Conservation (phyloP, 2,888 invertebrate genomes). For the Prosapia bicincta region DNA sequence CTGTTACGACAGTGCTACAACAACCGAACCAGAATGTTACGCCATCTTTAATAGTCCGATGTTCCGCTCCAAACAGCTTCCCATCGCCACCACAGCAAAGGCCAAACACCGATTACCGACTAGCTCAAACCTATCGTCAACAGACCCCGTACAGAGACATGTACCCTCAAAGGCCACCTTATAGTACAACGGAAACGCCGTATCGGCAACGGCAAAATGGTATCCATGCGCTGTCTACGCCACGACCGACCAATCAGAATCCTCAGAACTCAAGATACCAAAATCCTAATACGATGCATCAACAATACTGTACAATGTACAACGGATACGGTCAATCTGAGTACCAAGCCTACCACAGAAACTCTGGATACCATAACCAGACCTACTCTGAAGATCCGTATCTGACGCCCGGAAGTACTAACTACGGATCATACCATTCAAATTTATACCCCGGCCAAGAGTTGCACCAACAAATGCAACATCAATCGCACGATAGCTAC, state of each 20-base stretch:
- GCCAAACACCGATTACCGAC: constrained; percentile 24
- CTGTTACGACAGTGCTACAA: constrained; percentile 35
- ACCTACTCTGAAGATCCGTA: constrained; percentile 27
- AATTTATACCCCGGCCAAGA: constrained; percentile 43
- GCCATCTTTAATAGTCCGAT: constrained; percentile 32
- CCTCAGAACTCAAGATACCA: constrained; percentile 18
- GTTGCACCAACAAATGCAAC: constrained; percentile 40
- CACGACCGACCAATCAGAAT: constrained; percentile 11
- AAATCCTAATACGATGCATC: constrained; percentile 29
- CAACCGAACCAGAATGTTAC: constrained; percentile 36
- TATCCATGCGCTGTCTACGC: constrained; percentile 17
- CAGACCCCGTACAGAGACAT: constrained; percentile 19
- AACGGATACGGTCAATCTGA: constrained; percentile 53
- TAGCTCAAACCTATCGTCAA: constrained; percentile 18
- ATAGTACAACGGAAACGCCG: constrained; percentile 15
- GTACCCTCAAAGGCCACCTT: constrained; percentile 25
- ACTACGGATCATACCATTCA: constrained; percentile 45
- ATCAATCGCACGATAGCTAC: constrained; percentile 46
- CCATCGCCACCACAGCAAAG: constrained; percentile 35
- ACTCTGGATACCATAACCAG: constrained; percentile 15
- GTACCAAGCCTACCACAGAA: constrained; percentile 50
- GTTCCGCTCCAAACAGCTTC: constrained; percentile 31
- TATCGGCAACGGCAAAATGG: constrained; percentile 15
- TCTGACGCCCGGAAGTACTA: constrained; percentile 42
- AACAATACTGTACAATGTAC: constrained; percentile 41